Evolutionary conservation across 2,113 vertebrate genomes (phyloP).

Genomic region (Tragelaphus strepsiceros): DNA sequence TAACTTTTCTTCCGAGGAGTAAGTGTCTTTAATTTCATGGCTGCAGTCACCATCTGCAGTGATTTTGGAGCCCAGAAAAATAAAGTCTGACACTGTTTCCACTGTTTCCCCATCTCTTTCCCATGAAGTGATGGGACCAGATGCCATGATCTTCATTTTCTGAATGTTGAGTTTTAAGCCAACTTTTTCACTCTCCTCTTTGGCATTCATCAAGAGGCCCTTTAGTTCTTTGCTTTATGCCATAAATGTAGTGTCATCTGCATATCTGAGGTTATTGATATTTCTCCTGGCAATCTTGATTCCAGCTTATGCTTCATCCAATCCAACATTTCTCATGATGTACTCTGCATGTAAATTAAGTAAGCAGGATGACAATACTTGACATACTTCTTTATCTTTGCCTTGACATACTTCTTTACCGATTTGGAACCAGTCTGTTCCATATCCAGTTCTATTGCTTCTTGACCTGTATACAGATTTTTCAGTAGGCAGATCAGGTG

Average conservation of each 20-base stretch:
- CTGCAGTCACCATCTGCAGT: background rate
- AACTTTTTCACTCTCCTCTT: background rate
- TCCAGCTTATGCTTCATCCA: background rate
- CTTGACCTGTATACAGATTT: background rate
- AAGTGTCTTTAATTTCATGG: background rate
- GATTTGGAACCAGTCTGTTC: background rate
- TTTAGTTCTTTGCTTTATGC: background rate
- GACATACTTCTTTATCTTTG: background rate
- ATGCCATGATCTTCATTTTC: background rate
- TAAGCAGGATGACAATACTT: background rate
- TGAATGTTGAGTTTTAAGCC: background rate
- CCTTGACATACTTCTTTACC: background rate
- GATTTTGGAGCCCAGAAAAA: fast-evolving
- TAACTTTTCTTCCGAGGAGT: background rate
- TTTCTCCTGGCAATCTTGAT: background rate
- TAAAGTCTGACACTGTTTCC: background rate
- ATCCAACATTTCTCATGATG: background rate
- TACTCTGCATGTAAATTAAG: background rate
- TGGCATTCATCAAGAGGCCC: background rate
- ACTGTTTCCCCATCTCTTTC: background rate
- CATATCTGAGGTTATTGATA: background rate
- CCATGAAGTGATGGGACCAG: background rate
- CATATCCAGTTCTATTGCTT: background rate
- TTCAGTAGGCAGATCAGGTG: background rate
- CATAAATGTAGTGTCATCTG: background rate